phyloP scores from a whole-genome alignment of 1,140 invertebrate genomes.

The Zaprionus camerounensis region DNA sequence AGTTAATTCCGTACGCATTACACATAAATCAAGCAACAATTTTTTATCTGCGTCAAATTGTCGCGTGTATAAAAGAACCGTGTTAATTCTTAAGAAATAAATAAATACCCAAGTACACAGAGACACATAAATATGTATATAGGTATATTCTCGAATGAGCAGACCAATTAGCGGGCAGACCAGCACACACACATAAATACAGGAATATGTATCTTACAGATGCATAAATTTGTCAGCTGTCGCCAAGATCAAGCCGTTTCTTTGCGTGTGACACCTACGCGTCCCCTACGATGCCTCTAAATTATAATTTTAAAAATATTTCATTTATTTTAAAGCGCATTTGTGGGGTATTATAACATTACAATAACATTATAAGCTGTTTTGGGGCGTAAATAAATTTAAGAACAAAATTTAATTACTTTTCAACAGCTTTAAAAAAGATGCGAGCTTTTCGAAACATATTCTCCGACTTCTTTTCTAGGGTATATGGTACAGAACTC shows the following conservation, averaged over 20 bases:
- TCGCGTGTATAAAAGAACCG: slow-evolving; percentile 14
- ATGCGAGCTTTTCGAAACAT: background rate
- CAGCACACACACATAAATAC: slow-evolving; percentile 16
- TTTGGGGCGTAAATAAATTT: background rate
- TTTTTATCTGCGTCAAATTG: slow-evolving; percentile 27
- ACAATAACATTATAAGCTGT: background rate
- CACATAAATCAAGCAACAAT: slow-evolving; percentile 54
- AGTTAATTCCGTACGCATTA: slow-evolving; percentile 37
- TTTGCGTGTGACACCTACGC: slow-evolving; percentile 31
- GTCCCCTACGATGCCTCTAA: background rate
- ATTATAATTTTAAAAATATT: slow-evolving; percentile 27
- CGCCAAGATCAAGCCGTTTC: slow-evolving; percentile 45
- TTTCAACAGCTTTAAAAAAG: background rate
- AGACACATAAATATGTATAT: slow-evolving; percentile 16
- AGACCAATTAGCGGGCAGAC: slow-evolving; percentile 55
- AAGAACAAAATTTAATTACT: background rate
- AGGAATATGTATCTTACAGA: slow-evolving; percentile 31
- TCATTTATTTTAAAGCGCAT: slow-evolving; percentile 9
- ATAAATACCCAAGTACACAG: slow-evolving; percentile 24
- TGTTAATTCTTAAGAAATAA: slow-evolving; percentile 38
- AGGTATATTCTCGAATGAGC: slow-evolving; percentile 31
- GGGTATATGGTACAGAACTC: background rate
- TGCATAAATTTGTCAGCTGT: slow-evolving; percentile 73
- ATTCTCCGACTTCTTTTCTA: background rate
- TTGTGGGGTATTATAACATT: slow-evolving; percentile 6